Percentiles rank a stretch among this genome's conserved stretches.
phyloP scores from a whole-genome alignment of 2,113 vertebrate genomes.

The Beaufortia kweichowensis region DNA sequence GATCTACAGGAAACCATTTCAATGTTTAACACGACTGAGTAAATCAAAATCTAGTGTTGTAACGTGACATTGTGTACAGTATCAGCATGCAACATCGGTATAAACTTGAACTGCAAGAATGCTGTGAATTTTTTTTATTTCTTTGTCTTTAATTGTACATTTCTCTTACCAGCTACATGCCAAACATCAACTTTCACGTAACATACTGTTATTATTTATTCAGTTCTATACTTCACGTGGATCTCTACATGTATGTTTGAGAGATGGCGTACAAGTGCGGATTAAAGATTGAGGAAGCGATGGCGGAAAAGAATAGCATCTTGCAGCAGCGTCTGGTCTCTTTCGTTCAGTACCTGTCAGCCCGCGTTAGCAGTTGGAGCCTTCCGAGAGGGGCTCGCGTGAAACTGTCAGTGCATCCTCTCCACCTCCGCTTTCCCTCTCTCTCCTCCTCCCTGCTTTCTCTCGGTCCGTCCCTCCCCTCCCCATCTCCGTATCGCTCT shows the following conservation, averaged over 20 bases:
- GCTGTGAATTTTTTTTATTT: neutral
- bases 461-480: conserved; percentile 24
- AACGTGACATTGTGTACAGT: conserved; percentile 12
- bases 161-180: no score
- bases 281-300: conserved; percentile 32
- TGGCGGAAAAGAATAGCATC: conserved; percentile 6
- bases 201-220: neutral
- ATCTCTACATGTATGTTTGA: conserved; percentile 3
- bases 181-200: neutral
- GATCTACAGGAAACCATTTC: no score
- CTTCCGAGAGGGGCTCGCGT: conserved; percentile 50
- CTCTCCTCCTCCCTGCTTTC: conserved; percentile 39
- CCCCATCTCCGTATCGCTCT: conserved; percentile 49
- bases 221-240: neutral
- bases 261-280: conserved; percentile 9
- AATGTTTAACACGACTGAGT: no score
- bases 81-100: neutral
- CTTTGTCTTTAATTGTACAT: neutral
- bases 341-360: conserved; percentile 61
- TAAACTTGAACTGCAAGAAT: neutral
- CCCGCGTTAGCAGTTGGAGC: conserved; percentile 54
- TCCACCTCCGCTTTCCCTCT: conserved; percentile 54
- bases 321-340: conserved; percentile 41
- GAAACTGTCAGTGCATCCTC: conserved; percentile 61
- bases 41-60: no score